A percentile compares a stretch with the other conserved stretches of the same genome.
Evolutionary conservation across 2,797 vertebrate species (phyloP).

Genomic region (Bufotes viridis): DNA sequence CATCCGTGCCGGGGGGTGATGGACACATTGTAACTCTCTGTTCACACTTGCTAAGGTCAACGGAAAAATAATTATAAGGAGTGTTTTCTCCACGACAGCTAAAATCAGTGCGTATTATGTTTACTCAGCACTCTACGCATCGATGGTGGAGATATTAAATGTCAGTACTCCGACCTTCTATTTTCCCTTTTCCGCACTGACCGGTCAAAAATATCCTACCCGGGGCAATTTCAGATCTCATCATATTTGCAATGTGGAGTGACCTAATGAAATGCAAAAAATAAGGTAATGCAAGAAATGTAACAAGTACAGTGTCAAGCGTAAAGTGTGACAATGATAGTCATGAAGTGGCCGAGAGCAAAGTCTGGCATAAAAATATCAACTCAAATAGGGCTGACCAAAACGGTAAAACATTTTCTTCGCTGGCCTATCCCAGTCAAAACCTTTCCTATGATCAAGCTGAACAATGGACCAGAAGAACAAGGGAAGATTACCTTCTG

Average conservation of each 20-base stretch:
- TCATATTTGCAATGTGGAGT: neutral
- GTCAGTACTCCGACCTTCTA: conserved; percentile 53
- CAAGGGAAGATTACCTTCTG: neutral
- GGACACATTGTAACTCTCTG: conserved; percentile 48
- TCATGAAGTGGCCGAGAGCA: neutral
- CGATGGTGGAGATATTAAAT: conserved; percentile 58
- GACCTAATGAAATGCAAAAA: conserved; percentile 28
- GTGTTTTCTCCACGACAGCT: conserved; percentile 37
- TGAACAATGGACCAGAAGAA: neutral
- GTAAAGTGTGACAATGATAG: neutral
- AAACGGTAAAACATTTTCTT: too few species aligned
- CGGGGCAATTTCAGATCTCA: neutral
- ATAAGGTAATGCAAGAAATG: neutral
- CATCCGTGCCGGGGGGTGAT: neutral
- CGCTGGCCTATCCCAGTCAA: neutral
- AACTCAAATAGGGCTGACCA: neutral
- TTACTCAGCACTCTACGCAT: conserved; percentile 39
- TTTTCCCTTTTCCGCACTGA: conserved; percentile 36
- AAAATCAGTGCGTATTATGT: conserved; percentile 54
- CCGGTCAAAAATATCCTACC: neutral
- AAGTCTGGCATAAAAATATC: neutral
- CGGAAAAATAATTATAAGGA: conserved; percentile 55
- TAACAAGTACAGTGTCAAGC: neutral
- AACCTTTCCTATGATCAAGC: neutral
- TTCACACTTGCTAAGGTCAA: conserved; percentile 58